Evolutionary conservation across 2,797 vertebrate genomes (phyloP).

Genomic region (Iguana delicatissima): DNA sequence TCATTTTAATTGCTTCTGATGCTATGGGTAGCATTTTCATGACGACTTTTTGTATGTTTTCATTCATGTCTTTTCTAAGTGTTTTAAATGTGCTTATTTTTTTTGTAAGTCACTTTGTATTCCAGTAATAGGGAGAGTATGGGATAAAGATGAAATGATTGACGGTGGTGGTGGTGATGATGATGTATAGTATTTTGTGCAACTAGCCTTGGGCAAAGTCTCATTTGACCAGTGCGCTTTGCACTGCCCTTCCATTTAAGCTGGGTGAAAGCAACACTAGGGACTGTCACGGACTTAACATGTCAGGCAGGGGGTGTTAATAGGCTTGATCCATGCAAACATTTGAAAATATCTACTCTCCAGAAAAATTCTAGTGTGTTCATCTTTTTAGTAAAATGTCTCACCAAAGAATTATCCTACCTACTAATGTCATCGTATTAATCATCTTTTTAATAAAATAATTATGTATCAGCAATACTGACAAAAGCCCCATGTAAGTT

Average conservation of each 20-base stretch:
- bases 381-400: neutral
- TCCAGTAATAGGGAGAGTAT: too few relatives aligned
- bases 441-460: neutral
- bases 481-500: neutral
- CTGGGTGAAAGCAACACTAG: neutral
- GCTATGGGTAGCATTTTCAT: too few relatives aligned
- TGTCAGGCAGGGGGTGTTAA: neutral
- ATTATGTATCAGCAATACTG: neutral
- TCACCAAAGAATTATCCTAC: neutral
- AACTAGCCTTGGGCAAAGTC: neutral
- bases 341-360: neutral
- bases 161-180: too few relatives aligned
- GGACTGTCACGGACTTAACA: neutral
- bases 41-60: too few relatives aligned
- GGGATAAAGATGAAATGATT: too few relatives aligned
- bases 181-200: neutral
- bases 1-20: too few relatives aligned
- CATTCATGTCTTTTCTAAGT: too few relatives aligned
- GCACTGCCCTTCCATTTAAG: neutral
- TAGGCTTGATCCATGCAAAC: neutral
- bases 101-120: too few relatives aligned
- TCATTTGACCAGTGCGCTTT: neutral
- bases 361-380: neutral
- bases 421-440: neutral
- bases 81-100: too few relatives aligned